Conservation (phyloP, 1,140 invertebrate species). For the Ylistrum balloti region DNA sequence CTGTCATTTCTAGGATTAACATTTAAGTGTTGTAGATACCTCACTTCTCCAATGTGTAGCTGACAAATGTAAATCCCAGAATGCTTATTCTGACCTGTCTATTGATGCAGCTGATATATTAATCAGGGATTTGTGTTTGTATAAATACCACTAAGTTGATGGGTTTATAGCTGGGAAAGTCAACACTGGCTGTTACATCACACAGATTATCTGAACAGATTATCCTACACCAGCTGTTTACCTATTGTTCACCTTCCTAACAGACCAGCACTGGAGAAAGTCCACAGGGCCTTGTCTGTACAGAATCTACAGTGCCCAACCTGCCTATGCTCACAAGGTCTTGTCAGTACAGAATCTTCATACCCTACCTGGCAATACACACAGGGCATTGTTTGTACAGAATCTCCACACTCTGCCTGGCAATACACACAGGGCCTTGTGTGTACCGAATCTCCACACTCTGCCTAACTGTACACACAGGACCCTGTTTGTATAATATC, state of each 20-base stretch:
- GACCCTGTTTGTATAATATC: too few relatives aligned
- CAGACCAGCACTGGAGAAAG: background rate
- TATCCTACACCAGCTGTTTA: background rate
- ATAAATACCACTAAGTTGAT: background rate
- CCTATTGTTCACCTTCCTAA: background rate
- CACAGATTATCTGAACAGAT: constrained; percentile 11
- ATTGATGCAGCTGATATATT: background rate
- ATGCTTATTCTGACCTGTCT: background rate
- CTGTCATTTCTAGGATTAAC: background rate
- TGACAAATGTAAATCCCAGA: background rate
- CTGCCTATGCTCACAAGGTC: too few relatives aligned
- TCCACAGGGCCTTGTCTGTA: background rate
- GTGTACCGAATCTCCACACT: too few relatives aligned
- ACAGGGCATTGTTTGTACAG: too few relatives aligned
- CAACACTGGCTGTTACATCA: background rate
- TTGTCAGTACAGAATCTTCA: too few relatives aligned
- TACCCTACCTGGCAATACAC: too few relatives aligned
- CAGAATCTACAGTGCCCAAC: too few relatives aligned
- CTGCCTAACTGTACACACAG: too few relatives aligned
- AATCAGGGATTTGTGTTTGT: constrained; percentile 12
- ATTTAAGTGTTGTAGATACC: too few relatives aligned
- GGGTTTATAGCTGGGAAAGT: constrained; percentile 13
- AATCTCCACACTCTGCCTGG: too few relatives aligned
- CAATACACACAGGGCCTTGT: too few relatives aligned
- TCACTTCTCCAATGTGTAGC: background rate